Percentiles rank a stretch among this genome's conserved stretches.
Evolutionary conservation across 2,888 invertebrate species (phyloP).

Genomic region (Phyllotreta striolata): DNA sequence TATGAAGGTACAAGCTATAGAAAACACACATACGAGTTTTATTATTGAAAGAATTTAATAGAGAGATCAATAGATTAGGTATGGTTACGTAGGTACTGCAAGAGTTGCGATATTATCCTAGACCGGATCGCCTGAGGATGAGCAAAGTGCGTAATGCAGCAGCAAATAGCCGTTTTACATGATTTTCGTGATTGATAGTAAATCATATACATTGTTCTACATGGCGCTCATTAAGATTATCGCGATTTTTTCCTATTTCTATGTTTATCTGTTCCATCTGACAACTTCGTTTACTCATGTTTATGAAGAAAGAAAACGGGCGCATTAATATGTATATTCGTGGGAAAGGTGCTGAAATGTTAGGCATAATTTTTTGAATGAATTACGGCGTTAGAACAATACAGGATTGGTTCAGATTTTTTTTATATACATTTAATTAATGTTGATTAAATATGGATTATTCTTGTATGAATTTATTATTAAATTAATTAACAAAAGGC

Average conservation of each 20-base stretch:
- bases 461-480: too few species aligned
- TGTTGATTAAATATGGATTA: too few species aligned
- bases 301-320: neutral
- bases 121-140: conserved; percentile 26
- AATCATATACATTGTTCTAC: conserved; percentile 31
- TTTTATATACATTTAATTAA: too few species aligned
- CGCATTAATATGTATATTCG: conserved; percentile 15
- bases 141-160: conserved; percentile 26
- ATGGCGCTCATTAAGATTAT: conserved; percentile 16
- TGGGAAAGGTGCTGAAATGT: conserved; percentile 10
- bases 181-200: conserved; percentile 28
- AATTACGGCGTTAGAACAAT: conserved; percentile 10
- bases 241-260: conserved; percentile 14
- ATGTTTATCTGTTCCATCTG: conserved; percentile 17
- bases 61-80: too few species aligned
- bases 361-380: conserved; percentile 1
- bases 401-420: neutral
- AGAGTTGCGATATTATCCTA: conserved; percentile 6
- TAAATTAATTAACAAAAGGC: too few species aligned
- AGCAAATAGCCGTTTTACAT: conserved; percentile 24
- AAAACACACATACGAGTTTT: too few species aligned
- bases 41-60: too few species aligned
- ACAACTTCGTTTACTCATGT: conserved; percentile 18
- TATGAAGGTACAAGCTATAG: too few species aligned
- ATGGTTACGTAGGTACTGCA: too few species aligned